A percentile compares a stretch with the other conserved stretches of the same genome.
These are phyloP conservation scores for Plebejus anna DNA, from an alignment of 2,888 invertebrate genomes.

Conservation along the genomic window DNA sequence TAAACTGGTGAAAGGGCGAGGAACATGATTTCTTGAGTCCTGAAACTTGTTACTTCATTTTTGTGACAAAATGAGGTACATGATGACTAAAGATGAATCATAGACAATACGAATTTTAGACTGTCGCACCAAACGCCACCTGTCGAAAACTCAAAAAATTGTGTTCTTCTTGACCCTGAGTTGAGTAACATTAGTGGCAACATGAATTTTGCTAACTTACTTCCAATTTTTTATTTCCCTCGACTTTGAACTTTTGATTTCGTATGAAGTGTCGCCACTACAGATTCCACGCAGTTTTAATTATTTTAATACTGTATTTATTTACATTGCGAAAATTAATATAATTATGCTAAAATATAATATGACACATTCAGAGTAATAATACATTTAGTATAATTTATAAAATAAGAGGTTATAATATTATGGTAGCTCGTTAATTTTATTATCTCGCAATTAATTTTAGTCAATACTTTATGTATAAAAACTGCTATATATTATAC, in stretches of 20 bases:
- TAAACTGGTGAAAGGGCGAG: not conserved
- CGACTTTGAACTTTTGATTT: not conserved
- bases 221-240: not conserved
- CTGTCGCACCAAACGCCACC: not conserved
- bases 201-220: not conserved
- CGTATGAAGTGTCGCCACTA: conserved; percentile 31
- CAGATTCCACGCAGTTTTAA: conserved; percentile 19
- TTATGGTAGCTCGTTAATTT: conserved; percentile 8
- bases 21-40: not conserved
- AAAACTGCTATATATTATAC: not conserved
- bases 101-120: not conserved
- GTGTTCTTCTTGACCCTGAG: not conserved
- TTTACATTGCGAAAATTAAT: not conserved
- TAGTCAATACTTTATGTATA: not conserved
- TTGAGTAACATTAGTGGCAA: not conserved
- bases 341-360: conserved; percentile 11
- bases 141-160: not conserved
- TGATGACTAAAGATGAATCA: not conserved
- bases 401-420: not conserved
- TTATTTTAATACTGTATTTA: conserved; percentile 19
- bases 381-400: not conserved
- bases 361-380: conserved; percentile 9
- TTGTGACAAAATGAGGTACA: not conserved
- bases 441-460: not conserved
- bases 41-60: not conserved